Base-by-base conservation (phyloP, 1,140 invertebrate species). In the Magallana angulata region DNA sequence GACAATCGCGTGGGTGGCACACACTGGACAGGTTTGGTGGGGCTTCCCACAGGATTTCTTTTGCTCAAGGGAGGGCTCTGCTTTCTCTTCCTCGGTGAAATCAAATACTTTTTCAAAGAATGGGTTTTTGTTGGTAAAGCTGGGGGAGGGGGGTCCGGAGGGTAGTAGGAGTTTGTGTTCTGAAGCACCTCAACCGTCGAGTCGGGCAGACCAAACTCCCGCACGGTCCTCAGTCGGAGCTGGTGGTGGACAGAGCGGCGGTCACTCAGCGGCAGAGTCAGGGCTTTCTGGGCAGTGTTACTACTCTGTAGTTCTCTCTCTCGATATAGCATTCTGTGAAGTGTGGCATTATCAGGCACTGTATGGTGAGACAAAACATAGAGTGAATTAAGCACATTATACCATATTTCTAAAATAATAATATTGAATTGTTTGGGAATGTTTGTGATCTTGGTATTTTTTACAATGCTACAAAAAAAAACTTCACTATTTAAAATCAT, bases 141-240 rank as follows among this genome's bases (percentile, higher is more conserved):
- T 84, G 84, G 58, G 86, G 82, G 16, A 57, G 76, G 60, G 14
- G 82, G 83, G 24, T 90, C 88, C 9, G 89, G 88, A 58, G 91
- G 84, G 71, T 92, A 92, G 87, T 93, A 94, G 82, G 90, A 93
- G 60, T 92, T 92, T 12, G 91, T 91, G 84, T 94, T 95, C 92
- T 98, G 97, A 57, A 98, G 94, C 71, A 98, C 96, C 94, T 98
- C 97, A 0, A 98, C 97, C 12, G 98, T 97, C 9, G 97, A 96
- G 94, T 99, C 98, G 0, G 98, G 98, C 62, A 98, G 96, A 93
- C 98, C 98, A 94, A 98, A 98, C 94, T 99, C 98, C 59, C 98
- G 96, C 0, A 99, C 98, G 1, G 98, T 98, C 7, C 98, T 96
- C 87, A 99, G 94, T 76, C 98, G 96, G 57, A 99, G 96, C 95